Base-by-base conservation (phyloP, 2,113 vertebrate species). In the Symphodus melops region DNA sequence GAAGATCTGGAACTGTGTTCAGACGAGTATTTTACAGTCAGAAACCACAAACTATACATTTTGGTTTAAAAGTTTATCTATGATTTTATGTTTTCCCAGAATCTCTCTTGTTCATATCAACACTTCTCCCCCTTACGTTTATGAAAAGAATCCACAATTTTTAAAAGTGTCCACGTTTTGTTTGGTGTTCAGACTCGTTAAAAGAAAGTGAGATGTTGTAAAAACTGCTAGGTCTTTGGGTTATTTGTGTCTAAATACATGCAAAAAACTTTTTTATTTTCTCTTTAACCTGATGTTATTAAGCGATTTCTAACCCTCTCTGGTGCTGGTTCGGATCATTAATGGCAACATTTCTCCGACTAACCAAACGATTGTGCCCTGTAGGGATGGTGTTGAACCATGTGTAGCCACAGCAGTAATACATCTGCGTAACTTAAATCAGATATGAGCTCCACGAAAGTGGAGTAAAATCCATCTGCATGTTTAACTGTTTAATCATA, bases 351-450 rank as follows among this genome's bases (percentile, higher is more conserved):
- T 69, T 82, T 65, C 12, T 77, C 39, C 57, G 28, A 33, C 4
- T 5, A 33, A 33, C 3, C 4, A 33, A 63, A 71, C 55, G 49
- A 60, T 25, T 21, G 54, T 19, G 37, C 59, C 39, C 39, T 10
- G 8, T 41, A 41, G 57, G 66, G 71, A 68, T 75, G 69, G 72
- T 63, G 58, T 63, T 83, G 52, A 68, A 71, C 83, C 14, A 48
- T 5, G 3, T 68, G 55, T 41, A 87, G 62, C 77, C 75, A 63
- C 64, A 44, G 75, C 68, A 73, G 81, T 84, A 77, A 85, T 76
- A 81, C 14, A 59, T 84, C 77, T 80, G 58, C 79, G 83, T 84
- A 72, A 88, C 52, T 74, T 75, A 73, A 84, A 74, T 84, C 61
- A 54, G 53, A 79, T 20, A 14, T 54, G 2, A 20, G 49, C 60